A percentile compares a stretch with the other conserved stretches of the same genome.
Evolutionary conservation across 2,888 invertebrate species (phyloP).

Genomic region (Yponomeuta sedellus): DNA sequence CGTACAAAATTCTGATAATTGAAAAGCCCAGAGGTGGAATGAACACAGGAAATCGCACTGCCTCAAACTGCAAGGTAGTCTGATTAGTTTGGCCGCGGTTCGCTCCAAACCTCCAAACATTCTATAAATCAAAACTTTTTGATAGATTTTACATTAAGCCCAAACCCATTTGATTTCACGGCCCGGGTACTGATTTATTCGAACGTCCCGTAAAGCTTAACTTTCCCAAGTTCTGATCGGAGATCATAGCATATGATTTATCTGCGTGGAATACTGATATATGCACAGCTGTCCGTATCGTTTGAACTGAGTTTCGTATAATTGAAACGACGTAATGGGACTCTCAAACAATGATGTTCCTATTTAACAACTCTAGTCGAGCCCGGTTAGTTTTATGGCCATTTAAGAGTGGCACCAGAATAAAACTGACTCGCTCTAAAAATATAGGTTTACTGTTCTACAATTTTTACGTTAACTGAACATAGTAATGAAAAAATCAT

Average conservation of each 20-base stretch:
- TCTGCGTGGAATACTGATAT: slow-evolving; percentile 25
- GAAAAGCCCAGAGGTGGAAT: not conserved
- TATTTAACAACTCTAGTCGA: not conserved
- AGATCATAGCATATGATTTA: slow-evolving; percentile 55
- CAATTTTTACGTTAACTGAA: no score
- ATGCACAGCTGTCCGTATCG: not conserved
- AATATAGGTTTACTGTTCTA: no score
- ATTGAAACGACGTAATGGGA: not conserved
- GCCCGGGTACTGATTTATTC: slow-evolving; percentile 48
- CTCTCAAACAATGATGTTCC: not conserved
- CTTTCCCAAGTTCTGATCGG: slow-evolving; percentile 51
- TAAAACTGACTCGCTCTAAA: no score
- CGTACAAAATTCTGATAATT: not conserved
- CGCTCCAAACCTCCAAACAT: not conserved
- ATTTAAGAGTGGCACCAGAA: no score
- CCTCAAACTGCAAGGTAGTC: not conserved
- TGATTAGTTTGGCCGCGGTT: not conserved
- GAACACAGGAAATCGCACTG: not conserved
- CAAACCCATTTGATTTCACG: slow-evolving; percentile 41
- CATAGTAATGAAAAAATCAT: no score
- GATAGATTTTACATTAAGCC: slow-evolving; percentile 27
- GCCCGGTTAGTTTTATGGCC: not conserved
- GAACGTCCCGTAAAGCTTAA: slow-evolving; percentile 52
- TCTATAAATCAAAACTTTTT: slow-evolving; percentile 24
- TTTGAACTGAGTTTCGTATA: not conserved